Conservation (phyloP, 2,888 invertebrate species). For the Ectobius pallidus region DNA sequence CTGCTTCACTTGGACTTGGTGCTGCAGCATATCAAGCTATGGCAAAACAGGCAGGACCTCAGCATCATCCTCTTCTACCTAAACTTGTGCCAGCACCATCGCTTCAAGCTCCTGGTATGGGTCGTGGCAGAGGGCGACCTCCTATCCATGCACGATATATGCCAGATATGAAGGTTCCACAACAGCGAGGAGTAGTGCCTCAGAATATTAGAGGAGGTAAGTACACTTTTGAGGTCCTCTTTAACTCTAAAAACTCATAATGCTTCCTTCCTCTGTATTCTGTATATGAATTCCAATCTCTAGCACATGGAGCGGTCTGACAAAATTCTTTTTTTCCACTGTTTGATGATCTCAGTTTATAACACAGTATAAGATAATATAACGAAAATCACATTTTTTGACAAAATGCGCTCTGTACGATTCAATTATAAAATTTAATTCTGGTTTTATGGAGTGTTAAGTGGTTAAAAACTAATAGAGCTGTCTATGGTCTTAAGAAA, state of each 20-base stretch:
- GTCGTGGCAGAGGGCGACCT: slow-evolving; percentile 56
- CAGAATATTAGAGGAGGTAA: slow-evolving; percentile 37
- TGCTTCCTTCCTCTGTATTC: neutral
- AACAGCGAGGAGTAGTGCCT: slow-evolving; percentile 40
- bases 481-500: too few species aligned
- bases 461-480: too few species aligned
- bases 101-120: slow-evolving; percentile 45
- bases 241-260: neutral
- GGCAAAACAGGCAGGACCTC: slow-evolving; percentile 34
- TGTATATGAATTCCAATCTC: too few species aligned
- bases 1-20: slow-evolving; percentile 42
- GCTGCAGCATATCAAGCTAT: slow-evolving; percentile 57
- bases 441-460: too few species aligned
- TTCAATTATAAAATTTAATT: too few species aligned
- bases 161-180: slow-evolving; percentile 33
- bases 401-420: too few species aligned
- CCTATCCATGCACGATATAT: slow-evolving; percentile 54
- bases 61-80: slow-evolving; percentile 55
- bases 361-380: too few species aligned
- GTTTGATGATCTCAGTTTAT: too few species aligned
- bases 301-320: too few species aligned
- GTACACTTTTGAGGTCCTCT: slow-evolving; percentile 48
- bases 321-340: too few species aligned
- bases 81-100: slow-evolving; percentile 55
- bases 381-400: too few species aligned